Evolutionary conservation across 2,113 vertebrate species (phyloP), one percentile per base, ranked within the genome.

Genomic region (Hemibagrus wyckioides): DNA sequence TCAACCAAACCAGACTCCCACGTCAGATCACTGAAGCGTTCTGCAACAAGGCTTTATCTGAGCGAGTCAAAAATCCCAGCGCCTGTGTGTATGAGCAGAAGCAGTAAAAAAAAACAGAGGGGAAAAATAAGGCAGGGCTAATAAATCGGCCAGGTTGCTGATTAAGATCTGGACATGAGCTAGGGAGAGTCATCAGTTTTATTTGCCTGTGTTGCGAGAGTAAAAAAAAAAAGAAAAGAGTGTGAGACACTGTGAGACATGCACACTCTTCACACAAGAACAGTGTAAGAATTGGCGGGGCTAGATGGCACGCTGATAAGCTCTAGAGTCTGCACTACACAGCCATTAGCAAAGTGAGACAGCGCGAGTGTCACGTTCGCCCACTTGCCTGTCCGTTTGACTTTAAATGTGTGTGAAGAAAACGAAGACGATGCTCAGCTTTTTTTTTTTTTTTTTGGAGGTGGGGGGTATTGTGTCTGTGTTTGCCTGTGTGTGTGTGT

Each of bases 271-370:
- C 90, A 92, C 87, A 87, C 92, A 92, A 92, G 91, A 92, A 77
- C 86, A 83, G 86, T 84, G 76, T 41, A 87, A 84, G 92, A 91
- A 94, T 92, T 93, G 93, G 90, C 89, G 90, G 89, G 93, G 91
- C 84, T 90, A 92, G 88, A 92, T 86, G 91, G 89, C 36, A 83
- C 84, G 52, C 85, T 93, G 92, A 93, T 92, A 90, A 92, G 93
- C 86, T 91, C 92, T 83, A 90, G 25, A 90, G 88, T 82, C 90
- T 91, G 90, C 88, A 91, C 88, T 91, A 85, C 89, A 75, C 86
- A 90, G 90, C 90, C 90, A 90, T 94, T 92, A 93, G 91, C 56
- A 83, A 88, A 90, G n/a, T 3, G 9, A 76, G 56, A 11, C 80
- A 44, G 71, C 21, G 25, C 10, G 52, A 87, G 81, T 65, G 28